Evolutionary conservation across 2,888 invertebrate genomes (phyloP), one percentile per base, ranked within the genome.

Genomic region (Drosophila nr. perissopoda): DNA sequence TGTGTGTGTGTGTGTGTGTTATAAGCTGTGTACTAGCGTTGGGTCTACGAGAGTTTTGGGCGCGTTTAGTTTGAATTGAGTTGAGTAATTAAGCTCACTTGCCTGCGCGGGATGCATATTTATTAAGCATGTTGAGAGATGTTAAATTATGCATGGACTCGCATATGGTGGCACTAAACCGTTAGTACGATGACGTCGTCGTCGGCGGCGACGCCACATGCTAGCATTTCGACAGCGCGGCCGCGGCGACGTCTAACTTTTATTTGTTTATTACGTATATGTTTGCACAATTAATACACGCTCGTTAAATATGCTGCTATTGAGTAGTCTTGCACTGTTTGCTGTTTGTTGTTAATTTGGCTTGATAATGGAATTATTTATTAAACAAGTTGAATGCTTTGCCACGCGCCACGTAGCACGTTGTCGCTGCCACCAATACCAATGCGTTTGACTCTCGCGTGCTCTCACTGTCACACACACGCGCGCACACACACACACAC

Each of bases 121-220:
- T 63, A 61, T 38, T 58, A 56, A 56, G 61, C 72, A 59, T 62
- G 61, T 51, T 80, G 59, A 53, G 71, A 33, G 49, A 69, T 71
- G 69, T 77, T 83, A 71, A 83, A 83, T 82, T 71, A 82, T 82
- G 83, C 80, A 82, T 71, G 69, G 72, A 63, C 67, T 76, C 56
- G 59, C 78, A 78, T 78, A 68, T 80, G 78, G 49, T 60, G 71
- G 52, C 65, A 57, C 40, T 80, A 67, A 57, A 51, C 71, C 59
- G 57, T 69, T 80, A 71, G 38, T 76, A 58, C 68, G 65, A 70
- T 76, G 78, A 73, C 76, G 69, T 69, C 82, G 78, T 62, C 87
- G 85, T 63, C 86, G 78, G 76, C 83, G 78, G 66, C 78, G 86
- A 69, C 83, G 86, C 86, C 82, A 82, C 82, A 84, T 82, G 82